Evolutionary conservation across 2,888 invertebrate genomes (phyloP), one percentile per base, ranked within the genome.

Genomic region (Drosophila paracracens): DNA sequence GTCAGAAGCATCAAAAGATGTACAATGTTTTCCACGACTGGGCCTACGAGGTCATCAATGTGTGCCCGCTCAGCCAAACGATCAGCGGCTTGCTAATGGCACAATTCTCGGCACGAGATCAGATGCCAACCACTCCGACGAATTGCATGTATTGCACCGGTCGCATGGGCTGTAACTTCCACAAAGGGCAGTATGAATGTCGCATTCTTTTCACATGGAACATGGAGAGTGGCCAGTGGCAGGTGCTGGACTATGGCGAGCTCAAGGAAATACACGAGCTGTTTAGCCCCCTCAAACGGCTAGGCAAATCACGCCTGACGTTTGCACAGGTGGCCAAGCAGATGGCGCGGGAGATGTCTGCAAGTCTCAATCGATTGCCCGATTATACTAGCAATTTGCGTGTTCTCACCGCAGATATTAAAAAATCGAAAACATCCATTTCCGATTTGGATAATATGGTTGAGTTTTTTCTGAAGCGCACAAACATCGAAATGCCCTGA

Each of bases 11-110:
- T 74, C 93, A 93, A 52, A 93, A 93, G 74, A 92, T 90, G 54
- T 93, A 93, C 74, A 93, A 93, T 71, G 92, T 93, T 31, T 93
- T 93, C 79, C 92, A 93, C 63, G 93, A 93, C 73, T 93, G 93
- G 93, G 93, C 93, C 2, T 93, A 92, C 70, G 93, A 93, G 74
- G 74, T 93, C 40, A 90, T 93, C 33, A 92, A 91, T 78, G 93
- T 93, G 25, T 93, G 93, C 54, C 93, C 93, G 0, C 75, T 91
- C 2, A 92, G 93, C 40, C 91, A 91, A 46, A 91, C 91, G 0
- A 87, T 93, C 25, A 90, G 90, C 51, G 92, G 92, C n/a, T 81
- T 93, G 54, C 70, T 93, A 36, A 91, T 93, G 91, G 92, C 93
- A 0, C 93, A 93, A 65, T 93, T 93, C 62, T 92, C 93, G 11